Conservation (phyloP, 2,797 vertebrate genomes). For the Rhinoraja longicauda region DNA sequence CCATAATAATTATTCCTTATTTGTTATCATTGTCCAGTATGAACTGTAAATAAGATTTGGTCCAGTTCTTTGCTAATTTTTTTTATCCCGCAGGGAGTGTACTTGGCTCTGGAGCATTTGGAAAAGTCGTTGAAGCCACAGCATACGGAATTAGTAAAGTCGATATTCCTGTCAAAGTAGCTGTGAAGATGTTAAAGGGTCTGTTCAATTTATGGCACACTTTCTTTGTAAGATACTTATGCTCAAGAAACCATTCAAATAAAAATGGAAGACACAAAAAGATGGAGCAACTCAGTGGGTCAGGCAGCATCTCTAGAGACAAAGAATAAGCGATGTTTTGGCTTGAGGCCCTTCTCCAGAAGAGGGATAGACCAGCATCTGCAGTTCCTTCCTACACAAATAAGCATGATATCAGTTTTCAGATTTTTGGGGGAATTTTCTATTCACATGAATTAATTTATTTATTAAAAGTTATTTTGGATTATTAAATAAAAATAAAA, state of each 20-base stretch:
- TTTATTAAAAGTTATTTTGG: background rate
- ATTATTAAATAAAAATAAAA: background rate
- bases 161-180: constrained; percentile 79
- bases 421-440: background rate
- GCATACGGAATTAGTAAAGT: constrained; percentile 81
- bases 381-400: too few relatives aligned
- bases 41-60: background rate
- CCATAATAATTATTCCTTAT: background rate
- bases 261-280: too few relatives aligned
- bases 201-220: constrained; percentile 41
- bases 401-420: too few relatives aligned
- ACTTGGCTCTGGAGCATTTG: constrained; percentile 90
- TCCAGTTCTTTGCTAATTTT: background rate
- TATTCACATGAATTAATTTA: background rate
- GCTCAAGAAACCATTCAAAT: background rate
- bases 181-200: constrained; percentile 99
- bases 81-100: constrained; percentile 63
- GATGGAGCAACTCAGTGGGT: too few relatives aligned
- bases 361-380: too few relatives aligned
- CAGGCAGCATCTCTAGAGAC: too few relatives aligned
- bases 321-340: too few relatives aligned
- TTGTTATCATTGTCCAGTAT: background rate
- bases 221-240: background rate
- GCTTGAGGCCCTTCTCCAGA: too few relatives aligned
- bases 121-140: constrained; percentile 84